Evolutionary conservation across 1,140 invertebrate species (phyloP).

Genomic region (Neocloeon triangulifer): DNA sequence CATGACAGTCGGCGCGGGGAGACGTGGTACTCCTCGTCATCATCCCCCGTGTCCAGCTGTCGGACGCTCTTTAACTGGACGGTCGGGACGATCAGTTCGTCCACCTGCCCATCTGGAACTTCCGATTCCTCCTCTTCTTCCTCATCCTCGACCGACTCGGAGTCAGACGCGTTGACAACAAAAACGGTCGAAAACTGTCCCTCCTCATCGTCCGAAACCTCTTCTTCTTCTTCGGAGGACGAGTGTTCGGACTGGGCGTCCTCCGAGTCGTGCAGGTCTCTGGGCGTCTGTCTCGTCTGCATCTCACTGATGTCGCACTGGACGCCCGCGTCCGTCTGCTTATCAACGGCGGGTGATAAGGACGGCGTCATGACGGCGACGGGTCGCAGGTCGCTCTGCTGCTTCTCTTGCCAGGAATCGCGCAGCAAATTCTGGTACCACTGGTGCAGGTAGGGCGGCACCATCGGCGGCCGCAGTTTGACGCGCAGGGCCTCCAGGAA

Average conservation of each 20-base stretch:
- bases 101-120: neutral
- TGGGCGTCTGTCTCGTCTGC: constrained; percentile 11
- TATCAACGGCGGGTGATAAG: no score
- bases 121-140: neutral
- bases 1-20: neutral
- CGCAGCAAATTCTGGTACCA: constrained; percentile 1
- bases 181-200: constrained; percentile 39
- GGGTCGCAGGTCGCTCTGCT: neutral
- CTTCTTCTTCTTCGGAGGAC: neutral
- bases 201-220: neutral
- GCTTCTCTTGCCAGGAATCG: constrained; percentile 1
- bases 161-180: constrained; percentile 30
- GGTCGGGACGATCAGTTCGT: no score
- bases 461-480: constrained; percentile 5
- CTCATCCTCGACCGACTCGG: constrained; percentile 1
- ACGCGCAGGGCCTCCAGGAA: no score
- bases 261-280: constrained; percentile 8
- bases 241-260: neutral
- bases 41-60: neutral
- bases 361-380: no score
- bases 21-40: neutral
- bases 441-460: constrained; percentile 3
- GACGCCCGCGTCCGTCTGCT: constrained; percentile 9
- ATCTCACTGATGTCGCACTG: constrained; percentile 14
- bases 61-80: no score